A percentile compares a stretch with the other conserved stretches of the same genome.
phyloP scores from a whole-genome alignment of 2,888 invertebrate species.

The Gymnosoma rotundatum region DNA sequence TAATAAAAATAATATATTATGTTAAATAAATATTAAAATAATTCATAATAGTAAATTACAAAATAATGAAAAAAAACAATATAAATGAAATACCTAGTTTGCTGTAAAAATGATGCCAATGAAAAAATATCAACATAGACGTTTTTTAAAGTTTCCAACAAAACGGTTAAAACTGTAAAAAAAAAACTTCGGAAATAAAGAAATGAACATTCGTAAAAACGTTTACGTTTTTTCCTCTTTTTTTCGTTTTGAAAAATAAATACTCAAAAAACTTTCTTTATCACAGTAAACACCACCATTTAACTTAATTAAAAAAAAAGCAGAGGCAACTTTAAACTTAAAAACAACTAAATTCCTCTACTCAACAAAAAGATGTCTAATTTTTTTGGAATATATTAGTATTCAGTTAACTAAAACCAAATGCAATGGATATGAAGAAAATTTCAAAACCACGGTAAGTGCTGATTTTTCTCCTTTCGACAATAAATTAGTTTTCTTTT shows the following conservation, averaged over 20 bases:
- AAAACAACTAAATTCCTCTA: slow-evolving; percentile 22
- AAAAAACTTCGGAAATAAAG: background rate
- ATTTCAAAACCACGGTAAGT: slow-evolving; percentile 77
- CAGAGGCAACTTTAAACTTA: slow-evolving; percentile 3
- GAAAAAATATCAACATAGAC: background rate
- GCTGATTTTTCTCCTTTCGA: background rate
- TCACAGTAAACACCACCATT: slow-evolving; percentile 13
- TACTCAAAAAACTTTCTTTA: background rate
- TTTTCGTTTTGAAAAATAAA: background rate
- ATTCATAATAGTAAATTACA: background rate
- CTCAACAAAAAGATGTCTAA: slow-evolving; percentile 68
- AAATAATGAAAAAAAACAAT: background rate
- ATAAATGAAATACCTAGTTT: background rate
- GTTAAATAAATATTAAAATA: slow-evolving; percentile 8
- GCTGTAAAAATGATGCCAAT: slow-evolving; percentile 12
- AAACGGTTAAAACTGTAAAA: background rate
- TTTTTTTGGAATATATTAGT: slow-evolving; percentile 74
- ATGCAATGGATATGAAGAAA: slow-evolving; percentile 77
- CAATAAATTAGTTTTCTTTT: background rate
- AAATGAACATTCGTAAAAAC: background rate
- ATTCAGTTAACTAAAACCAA: slow-evolving; percentile 74
- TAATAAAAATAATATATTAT: slow-evolving; percentile 7
- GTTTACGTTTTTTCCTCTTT: too few species aligned
- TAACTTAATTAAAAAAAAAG: background rate
- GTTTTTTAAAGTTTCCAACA: background rate